Base-by-base conservation (phyloP, 2,888 invertebrate species). In the Andricus quercusramuli region DNA sequence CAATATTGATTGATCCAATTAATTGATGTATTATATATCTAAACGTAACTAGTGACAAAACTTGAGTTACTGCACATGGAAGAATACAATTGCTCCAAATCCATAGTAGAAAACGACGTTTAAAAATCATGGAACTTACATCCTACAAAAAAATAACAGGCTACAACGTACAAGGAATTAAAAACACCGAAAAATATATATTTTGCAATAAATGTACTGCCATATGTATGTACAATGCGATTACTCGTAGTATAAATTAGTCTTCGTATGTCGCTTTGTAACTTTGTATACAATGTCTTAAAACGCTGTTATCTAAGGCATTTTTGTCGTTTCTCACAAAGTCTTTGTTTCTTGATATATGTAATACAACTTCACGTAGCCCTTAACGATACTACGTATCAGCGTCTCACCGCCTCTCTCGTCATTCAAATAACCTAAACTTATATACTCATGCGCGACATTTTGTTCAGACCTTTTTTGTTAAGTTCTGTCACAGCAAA, bases 191-290 rank as follows among this genome's bases (percentile, higher is more conserved):
- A 86, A 88, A 86, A 88, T 84, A 88, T 89, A 88, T 85, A 86
- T 87, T 87, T 87, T 83, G 84, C 82, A 87, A 87, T 88, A 86
- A 89, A 88, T 88, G 89, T 88, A 89, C 86, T 86, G 88, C 88
- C 85, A 80, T 91, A 91, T 91, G 87, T 91, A 91, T 91, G 87
- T 91, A 91, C 91, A 91, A 90, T 89, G 88, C 88, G 86, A 85
- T 88, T 89, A 87, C 85, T 85, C 78, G 76, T 88, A 84, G 80
- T 88, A 90, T 90, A 89, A 90, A 89, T 89, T 87, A 85, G 86
- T 82, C 83, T 85, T 86, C 81, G 80, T 64, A 65, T 59, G 80
- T 78, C 77, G 77, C 77, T 82, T 67, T 84, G 74, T 74, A 74
- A 76, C 77, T 82, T 67, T 84, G 74, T 74, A 74, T 81, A 56